Base-by-base conservation (phyloP, 1,140 invertebrate species). In the Cryptotermes secundus region DNA sequence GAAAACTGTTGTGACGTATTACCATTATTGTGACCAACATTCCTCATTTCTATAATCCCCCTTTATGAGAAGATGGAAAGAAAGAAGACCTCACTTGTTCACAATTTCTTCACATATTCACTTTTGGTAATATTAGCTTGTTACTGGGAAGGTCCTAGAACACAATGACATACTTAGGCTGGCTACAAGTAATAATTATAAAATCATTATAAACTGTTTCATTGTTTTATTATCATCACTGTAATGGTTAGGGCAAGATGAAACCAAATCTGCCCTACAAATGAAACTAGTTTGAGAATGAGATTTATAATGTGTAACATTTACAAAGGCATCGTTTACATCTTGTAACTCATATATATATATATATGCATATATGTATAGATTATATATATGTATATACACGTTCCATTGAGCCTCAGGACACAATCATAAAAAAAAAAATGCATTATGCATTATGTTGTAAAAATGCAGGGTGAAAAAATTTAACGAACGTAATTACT, bases 281-380 rank as follows among this genome's bases (percentile, higher is more conserved):
- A 65, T n/a, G 24, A 65, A 65, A 65, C 59, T 65, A 65, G 1
- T 31, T n/a, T 65, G n/a, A 65, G 22, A 26, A 65, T 1, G 26
- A 26, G 59, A 3, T 49, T 65, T 31, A 65, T n/a, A 65, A 65
- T 65, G 59, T 65, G 59, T 65, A 65, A 65, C 59, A 65, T 65
- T 65, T 65, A 65, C 59, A 65, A 65, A 65, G 59, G 59, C 59
- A 65, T 65, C 59, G 59, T n/a, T 65, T n/a, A 65, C 59, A 65
- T 65, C 59, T 7, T 31, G 59, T 65, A 65, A 65, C 59, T 65
- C 19, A 65, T 65, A 65, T 65, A n/a, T 7, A 65, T 65, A 59
- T 19, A 59, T 59, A 59, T 59, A n/a, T n/a, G n/a, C n/a, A n/a
- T n/a, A n/a, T n/a, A 59, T 59, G 3, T 59, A 65, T 65, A 49